A percentile compares a stretch with the other conserved stretches of the same genome.
Evolutionary conservation across 2,113 vertebrate species (phyloP).

Genomic region (Clinocottus analis): DNA sequence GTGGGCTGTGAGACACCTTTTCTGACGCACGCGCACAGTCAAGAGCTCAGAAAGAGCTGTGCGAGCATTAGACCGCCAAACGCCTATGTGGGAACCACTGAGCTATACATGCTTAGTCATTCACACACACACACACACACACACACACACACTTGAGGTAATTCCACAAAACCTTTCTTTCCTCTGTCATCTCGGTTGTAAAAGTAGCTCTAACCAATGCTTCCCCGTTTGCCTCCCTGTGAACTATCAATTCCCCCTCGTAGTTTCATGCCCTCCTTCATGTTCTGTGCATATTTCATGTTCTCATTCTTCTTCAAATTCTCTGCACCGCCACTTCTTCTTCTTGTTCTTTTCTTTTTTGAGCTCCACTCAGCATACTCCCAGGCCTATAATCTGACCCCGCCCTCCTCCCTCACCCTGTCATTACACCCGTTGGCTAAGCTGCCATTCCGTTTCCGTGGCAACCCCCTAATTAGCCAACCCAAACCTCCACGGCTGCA

Average conservation of each 20-base stretch:
- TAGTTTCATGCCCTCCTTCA: not conserved
- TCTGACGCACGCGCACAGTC: slow-evolving; percentile 21
- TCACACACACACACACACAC: not conserved
- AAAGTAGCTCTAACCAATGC: not conserved
- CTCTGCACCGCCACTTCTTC: slow-evolving; percentile 41
- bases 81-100: slow-evolving; percentile 44
- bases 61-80: slow-evolving; percentile 24
- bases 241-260: not conserved
- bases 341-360: slow-evolving; percentile 66
- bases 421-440: slow-evolving; percentile 82
- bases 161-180: not conserved
- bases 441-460: slow-evolving; percentile 80
- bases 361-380: slow-evolving; percentile 67
- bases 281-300: slow-evolving; percentile 42
- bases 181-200: not conserved
- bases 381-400: slow-evolving; percentile 83
- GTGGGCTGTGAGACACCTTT: slow-evolving; percentile 70
- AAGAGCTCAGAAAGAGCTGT: slow-evolving; percentile 10
- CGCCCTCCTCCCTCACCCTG: slow-evolving; percentile 83
- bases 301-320: slow-evolving; percentile 53
- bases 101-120: slow-evolving; percentile 53
- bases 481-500: slow-evolving; percentile 67
- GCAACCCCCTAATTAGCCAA: slow-evolving; percentile 85
- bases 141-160: not conserved
- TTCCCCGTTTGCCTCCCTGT: not conserved